phyloP scores from a whole-genome alignment of 2,888 invertebrate genomes.

The Cheilosia soror region DNA sequence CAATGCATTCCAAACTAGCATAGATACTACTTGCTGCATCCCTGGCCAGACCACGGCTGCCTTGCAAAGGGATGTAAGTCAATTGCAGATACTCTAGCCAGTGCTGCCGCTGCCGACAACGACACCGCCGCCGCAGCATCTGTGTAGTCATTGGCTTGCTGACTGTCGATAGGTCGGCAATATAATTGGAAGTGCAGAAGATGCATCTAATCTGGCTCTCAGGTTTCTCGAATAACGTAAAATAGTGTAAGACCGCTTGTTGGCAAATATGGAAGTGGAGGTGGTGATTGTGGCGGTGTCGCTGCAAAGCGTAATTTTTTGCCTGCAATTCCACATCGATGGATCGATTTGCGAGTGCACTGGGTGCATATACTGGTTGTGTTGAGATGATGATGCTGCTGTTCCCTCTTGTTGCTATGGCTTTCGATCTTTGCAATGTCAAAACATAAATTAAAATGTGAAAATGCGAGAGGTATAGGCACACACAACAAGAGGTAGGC shows the following conservation, averaged over 20 bases:
- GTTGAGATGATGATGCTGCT: slow-evolving; percentile 40
- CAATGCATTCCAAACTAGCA: slow-evolving; percentile 53
- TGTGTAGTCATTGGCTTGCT: slow-evolving; percentile 54
- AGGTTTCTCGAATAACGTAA: slow-evolving; percentile 69
- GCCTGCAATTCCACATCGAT: slow-evolving; percentile 53
- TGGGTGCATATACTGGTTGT: slow-evolving; percentile 61
- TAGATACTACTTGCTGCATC: slow-evolving; percentile 34
- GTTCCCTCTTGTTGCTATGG: slow-evolving; percentile 54
- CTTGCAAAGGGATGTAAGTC: slow-evolving; percentile 63
- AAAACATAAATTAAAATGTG: slow-evolving; percentile 76
- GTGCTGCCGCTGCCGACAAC: slow-evolving; percentile 28
- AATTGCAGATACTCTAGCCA: slow-evolving; percentile 54
- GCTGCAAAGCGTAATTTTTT: slow-evolving; percentile 27
- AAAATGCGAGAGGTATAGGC: slow-evolving; percentile 57
- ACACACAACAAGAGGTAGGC: slow-evolving; percentile 52
- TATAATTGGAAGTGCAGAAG: slow-evolving; percentile 75
- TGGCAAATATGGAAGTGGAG: slow-evolving; percentile 46
- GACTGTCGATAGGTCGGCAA: slow-evolving; percentile 75
- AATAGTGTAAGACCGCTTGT: slow-evolving; percentile 61
- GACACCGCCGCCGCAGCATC: slow-evolving; percentile 26
- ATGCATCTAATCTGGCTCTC: slow-evolving; percentile 74
- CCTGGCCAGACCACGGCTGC: slow-evolving; percentile 37
- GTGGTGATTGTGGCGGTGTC: slow-evolving; percentile 49
- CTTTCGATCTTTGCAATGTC: slow-evolving; percentile 72
- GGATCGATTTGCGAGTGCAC: slow-evolving; percentile 64